These are phyloP conservation scores for Eueides isabella DNA, from an alignment of 1,140 invertebrate genomes.

Conservation along the genomic window DNA sequence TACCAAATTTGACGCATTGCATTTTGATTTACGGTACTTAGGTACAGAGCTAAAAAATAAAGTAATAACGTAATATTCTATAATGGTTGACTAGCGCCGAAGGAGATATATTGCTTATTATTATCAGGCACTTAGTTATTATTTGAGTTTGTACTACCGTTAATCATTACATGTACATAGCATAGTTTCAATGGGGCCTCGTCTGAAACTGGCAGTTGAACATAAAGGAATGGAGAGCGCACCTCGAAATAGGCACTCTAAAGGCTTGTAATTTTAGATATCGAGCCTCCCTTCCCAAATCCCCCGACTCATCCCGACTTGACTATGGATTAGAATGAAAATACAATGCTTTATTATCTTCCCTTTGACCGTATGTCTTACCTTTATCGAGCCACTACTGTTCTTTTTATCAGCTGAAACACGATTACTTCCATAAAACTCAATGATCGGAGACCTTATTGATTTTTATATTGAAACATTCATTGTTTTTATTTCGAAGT, in stretches of 20 bases:
- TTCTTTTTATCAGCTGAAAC: conserved; percentile 38
- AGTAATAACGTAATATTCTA: neutral
- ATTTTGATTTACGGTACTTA: too few species aligned
- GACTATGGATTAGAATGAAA: conserved; percentile 77
- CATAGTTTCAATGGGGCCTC: conserved; percentile 61
- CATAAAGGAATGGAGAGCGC: conserved; percentile 69
- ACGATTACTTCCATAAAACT: conserved; percentile 31
- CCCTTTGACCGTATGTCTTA: conserved; percentile 75
- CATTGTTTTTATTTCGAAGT: neutral
- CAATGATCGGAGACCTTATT: neutral
- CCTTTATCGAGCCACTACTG: conserved; percentile 57
- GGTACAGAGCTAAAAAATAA: too few species aligned
- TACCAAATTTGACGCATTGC: too few species aligned
- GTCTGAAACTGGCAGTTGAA: conserved; percentile 72
- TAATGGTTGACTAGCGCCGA: neutral
- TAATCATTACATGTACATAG: conserved; percentile 56
- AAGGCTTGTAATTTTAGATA: conserved; percentile 79
- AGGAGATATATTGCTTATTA: neutral
- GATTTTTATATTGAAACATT: neutral
- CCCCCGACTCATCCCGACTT: conserved; percentile 62
- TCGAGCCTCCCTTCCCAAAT: conserved; percentile 63
- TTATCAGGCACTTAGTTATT: conserved; percentile 20
- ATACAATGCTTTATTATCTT: conserved; percentile 78
- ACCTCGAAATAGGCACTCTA: conserved; percentile 70
- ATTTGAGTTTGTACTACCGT: conserved; percentile 45